Percentiles rank a stretch among this genome's conserved stretches.
Conservation (phyloP, 1,140 invertebrate genomes). For the Popillia japonica region DNA sequence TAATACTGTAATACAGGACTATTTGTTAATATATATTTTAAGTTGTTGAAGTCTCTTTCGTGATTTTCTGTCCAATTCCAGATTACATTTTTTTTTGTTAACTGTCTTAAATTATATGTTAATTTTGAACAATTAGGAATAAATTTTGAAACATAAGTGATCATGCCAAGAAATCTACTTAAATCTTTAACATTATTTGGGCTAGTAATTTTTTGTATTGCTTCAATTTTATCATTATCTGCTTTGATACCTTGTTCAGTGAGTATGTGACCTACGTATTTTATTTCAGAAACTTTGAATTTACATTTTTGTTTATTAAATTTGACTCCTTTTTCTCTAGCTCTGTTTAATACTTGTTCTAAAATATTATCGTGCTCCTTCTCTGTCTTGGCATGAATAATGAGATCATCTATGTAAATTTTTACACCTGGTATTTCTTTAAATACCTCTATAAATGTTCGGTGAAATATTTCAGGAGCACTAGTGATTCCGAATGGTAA, state of each 20-base stretch:
- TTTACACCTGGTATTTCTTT: slow-evolving; percentile 48
- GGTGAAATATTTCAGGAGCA: slow-evolving; percentile 53
- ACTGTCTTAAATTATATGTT: slow-evolving; percentile 5
- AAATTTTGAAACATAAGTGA: neutral
- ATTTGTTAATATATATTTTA: neutral
- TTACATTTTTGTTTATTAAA: too few species aligned
- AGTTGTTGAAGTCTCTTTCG: neutral
- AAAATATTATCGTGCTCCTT: slow-evolving; percentile 56
- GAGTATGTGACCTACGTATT: neutral
- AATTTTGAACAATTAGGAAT: slow-evolving; percentile 5
- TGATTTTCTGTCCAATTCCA: slow-evolving; percentile 32
- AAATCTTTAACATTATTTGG: slow-evolving; percentile 39
- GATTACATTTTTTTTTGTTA: neutral
- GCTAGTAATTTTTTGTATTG: slow-evolving; percentile 39
- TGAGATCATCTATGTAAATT: slow-evolving; percentile 55
- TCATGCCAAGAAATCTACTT: neutral
- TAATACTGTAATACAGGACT: slow-evolving; percentile 42
- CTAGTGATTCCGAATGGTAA: neutral
- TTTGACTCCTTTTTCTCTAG: slow-evolving; percentile 43
- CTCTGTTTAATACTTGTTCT: slow-evolving; percentile 51
- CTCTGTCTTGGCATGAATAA: slow-evolving; percentile 49
- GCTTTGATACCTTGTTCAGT: neutral
- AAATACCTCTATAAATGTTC: slow-evolving; percentile 48
- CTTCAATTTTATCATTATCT: neutral
- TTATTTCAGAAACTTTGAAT: neutral